Evolutionary conservation across 2,888 invertebrate species (phyloP).

Genomic region (Orthonevra nobilis): DNA sequence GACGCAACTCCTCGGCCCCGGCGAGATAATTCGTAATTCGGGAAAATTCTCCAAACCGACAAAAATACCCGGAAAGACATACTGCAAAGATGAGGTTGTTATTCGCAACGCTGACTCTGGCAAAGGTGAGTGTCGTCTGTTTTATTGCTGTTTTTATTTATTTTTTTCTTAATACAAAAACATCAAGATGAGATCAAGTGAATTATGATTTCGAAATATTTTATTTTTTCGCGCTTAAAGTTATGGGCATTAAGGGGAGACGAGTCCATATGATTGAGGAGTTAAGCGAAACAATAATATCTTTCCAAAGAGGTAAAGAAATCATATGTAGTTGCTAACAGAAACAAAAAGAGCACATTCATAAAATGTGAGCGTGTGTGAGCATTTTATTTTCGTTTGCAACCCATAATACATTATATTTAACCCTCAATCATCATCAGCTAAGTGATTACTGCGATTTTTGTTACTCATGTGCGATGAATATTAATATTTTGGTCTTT

Average conservation of each 20-base stretch:
- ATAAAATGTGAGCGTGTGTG: conserved; percentile 52
- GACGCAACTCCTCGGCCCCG: conserved; percentile 85
- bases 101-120: conserved; percentile 97
- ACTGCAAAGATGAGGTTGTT: conserved; percentile 96
- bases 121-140: conserved; percentile 85
- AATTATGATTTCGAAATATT: conserved; percentile 56
- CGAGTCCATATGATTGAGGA: conserved; percentile 99
- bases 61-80: conserved; percentile 94
- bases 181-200: conserved; percentile 3
- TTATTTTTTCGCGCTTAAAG: conserved; percentile 81
- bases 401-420: conserved; percentile 55
- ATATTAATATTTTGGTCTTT: conserved; percentile 9
- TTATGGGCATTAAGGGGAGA: conserved; percentile 99
- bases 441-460: conserved; percentile 20
- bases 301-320: conserved; percentile 97
- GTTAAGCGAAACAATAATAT: conserved; percentile 98
- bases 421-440: conserved; percentile 54
- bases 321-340: conserved; percentile 54
- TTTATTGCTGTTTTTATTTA: not conserved
- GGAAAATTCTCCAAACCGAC: conserved; percentile 94
- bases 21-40: conserved; percentile 92
- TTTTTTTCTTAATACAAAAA: too few species aligned
- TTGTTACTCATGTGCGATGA: conserved; percentile 30
- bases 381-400: conserved; percentile 62
- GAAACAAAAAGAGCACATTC: conserved; percentile 44